Conservation (phyloP, 2,797 vertebrate species). For the Avahi laniger region DNA sequence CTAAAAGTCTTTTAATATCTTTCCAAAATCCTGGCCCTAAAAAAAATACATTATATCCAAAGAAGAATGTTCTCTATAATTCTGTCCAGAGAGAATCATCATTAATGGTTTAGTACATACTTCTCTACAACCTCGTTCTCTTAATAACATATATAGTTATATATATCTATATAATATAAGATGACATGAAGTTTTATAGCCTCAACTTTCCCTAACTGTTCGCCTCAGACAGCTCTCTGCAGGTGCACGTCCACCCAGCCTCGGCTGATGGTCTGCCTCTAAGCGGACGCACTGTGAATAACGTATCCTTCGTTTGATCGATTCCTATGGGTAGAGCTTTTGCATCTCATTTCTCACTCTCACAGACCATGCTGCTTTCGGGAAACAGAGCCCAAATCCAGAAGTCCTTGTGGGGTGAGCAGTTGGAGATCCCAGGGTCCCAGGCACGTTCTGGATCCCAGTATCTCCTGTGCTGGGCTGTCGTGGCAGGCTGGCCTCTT, state of each 20-base stretch:
- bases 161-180: not conserved
- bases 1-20: not conserved
- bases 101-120: not conserved
- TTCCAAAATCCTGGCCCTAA: not conserved
- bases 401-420: not conserved
- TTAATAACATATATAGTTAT: not conserved
- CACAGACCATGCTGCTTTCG: not conserved
- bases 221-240: not conserved
- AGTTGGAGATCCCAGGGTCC: not conserved
- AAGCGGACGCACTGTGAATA: fast-evolving
- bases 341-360: not conserved
- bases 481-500: not conserved
- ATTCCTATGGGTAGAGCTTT: too few relatives aligned
- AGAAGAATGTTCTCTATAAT: not conserved
- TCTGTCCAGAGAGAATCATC: not conserved
- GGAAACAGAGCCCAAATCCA: not conserved
- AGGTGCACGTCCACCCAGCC: fast-evolving
- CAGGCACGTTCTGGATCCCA: too few relatives aligned
- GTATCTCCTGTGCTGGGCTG: not conserved
- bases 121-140: not conserved
- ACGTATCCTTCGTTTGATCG: not conserved
- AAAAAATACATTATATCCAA: not conserved
- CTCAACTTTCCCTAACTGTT: not conserved
- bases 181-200: not conserved
- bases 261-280: not conserved